Percentiles rank a stretch among this genome's conserved stretches.
These are phyloP conservation scores for Lophura nycthemera DNA, from an alignment of 2,113 vertebrate species.

Conservation along the genomic window DNA sequence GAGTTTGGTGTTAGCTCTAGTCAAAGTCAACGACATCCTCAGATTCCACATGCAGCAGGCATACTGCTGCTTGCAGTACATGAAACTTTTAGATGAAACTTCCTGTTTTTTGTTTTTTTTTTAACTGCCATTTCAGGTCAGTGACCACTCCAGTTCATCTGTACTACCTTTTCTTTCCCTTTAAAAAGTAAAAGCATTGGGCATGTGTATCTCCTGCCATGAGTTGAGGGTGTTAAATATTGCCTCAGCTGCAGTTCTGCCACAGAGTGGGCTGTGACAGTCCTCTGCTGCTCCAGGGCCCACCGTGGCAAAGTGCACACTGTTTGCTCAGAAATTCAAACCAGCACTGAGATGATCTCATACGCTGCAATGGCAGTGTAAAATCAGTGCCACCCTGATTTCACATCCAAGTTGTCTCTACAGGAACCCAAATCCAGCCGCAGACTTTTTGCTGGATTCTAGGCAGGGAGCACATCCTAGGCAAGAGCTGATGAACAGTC, in stretches of 20 bases:
- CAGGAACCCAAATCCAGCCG: background rate
- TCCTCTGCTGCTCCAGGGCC: background rate
- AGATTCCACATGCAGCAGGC: background rate
- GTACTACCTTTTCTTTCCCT: background rate
- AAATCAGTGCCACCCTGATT: background rate
- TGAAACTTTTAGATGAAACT: background rate
- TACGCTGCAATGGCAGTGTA: background rate
- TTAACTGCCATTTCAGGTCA: background rate
- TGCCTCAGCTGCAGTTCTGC: background rate
- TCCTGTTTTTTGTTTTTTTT: background rate
- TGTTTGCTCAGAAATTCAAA: background rate
- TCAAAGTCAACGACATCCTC: background rate
- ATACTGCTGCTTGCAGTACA: background rate
- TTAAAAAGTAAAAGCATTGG: background rate
- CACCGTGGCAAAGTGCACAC: background rate
- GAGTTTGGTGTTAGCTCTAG: background rate
- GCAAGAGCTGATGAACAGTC: rapidly evolving
- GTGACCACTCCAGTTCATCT: background rate
- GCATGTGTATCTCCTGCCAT: background rate
- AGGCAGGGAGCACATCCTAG: background rate
- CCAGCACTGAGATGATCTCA: background rate
- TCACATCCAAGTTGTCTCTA: rapidly evolving
- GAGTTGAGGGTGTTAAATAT: background rate
- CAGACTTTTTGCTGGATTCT: background rate
- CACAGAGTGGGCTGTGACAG: background rate